Conservation (phyloP, 2,888 invertebrate genomes). For the Julus scandinavius region DNA sequence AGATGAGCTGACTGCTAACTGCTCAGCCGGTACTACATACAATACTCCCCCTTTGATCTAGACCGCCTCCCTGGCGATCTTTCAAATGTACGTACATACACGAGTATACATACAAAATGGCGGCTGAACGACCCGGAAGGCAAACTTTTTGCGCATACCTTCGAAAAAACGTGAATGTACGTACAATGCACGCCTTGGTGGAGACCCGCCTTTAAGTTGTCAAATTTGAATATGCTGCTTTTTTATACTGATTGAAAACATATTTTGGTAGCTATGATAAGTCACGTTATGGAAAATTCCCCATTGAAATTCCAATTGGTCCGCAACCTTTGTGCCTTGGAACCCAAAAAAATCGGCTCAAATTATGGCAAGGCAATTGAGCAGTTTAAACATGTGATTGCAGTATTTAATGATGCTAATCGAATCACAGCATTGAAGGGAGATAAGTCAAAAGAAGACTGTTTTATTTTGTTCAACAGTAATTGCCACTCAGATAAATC, state of each 20-base stretch:
- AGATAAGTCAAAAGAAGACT: not conserved
- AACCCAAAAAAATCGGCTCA: constrained; percentile 25
- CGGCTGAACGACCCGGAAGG: too few relatives aligned
- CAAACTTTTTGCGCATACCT: too few relatives aligned
- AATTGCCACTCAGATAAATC: constrained; percentile 16
- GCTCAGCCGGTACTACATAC: too few relatives aligned
- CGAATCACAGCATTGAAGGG: constrained; percentile 29
- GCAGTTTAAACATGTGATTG: constrained; percentile 11
- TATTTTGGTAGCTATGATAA: constrained; percentile 43
- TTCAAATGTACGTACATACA: too few relatives aligned
- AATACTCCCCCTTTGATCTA: too few relatives aligned
- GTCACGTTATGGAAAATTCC: constrained; percentile 37
- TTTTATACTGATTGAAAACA: constrained; percentile 27
- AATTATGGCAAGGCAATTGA: constrained; percentile 9
- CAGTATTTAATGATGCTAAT: constrained; percentile 25
- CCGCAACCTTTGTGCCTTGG: constrained; percentile 26
- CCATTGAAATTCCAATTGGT: constrained; percentile 12
- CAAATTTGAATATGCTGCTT: not conserved
- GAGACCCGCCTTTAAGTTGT: too few relatives aligned
- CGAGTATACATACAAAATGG: too few relatives aligned
- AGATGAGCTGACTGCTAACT: too few relatives aligned
- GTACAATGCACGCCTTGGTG: too few relatives aligned
- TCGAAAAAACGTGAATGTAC: too few relatives aligned
- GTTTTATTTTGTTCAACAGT: constrained; percentile 11
- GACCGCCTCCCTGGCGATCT: too few relatives aligned